These are phyloP conservation scores for Carterocephalus palaemon DNA, from an alignment of 2,888 invertebrate genomes.

Conservation along the genomic window DNA sequence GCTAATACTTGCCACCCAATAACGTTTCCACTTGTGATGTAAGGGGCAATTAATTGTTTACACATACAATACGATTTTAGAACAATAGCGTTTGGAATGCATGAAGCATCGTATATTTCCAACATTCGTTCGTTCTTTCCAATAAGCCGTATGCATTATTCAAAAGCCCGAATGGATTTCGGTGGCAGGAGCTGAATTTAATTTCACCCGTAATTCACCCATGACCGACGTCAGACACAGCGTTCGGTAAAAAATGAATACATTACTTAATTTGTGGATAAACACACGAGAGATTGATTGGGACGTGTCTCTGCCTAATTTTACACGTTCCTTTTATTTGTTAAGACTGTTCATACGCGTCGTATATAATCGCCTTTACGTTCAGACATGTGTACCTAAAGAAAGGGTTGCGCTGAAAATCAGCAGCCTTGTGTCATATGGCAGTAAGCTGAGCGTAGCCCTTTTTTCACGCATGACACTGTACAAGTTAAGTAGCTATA, in stretches of 20 bases:
- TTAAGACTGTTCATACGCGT: no score
- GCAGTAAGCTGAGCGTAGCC: no score
- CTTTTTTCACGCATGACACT: no score
- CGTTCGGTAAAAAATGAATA: conserved; percentile 45
- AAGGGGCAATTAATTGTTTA: conserved; percentile 21
- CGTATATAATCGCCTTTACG: no score
- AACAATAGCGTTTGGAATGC: conserved; percentile 46
- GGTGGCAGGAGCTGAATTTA: conserved; percentile 56
- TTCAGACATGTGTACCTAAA: no score
- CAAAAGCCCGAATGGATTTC: conserved; percentile 66
- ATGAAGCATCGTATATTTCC: conserved; percentile 41
- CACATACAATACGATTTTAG: conserved; percentile 38
- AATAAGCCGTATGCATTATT: conserved; percentile 72
- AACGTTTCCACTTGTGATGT: conserved; percentile 17
- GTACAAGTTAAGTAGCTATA: no score
- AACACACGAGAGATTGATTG: conserved; percentile 34
- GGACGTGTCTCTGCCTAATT: conserved; percentile 3
- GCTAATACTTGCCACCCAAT: conserved; percentile 2
- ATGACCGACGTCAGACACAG: conserved; percentile 46
- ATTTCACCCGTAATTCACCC: conserved; percentile 64
- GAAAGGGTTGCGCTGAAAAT: no score
- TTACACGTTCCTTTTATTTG: background rate
- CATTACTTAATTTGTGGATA: conserved; percentile 48
- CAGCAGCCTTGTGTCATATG: no score
- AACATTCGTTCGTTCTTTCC: conserved; percentile 35